Conservation (phyloP, 1,140 invertebrate species). For the honey bee (Apis mellifera) region Amel_HAv3.1 CM009943.2:6586001-6586500, state of each 20-base stretch:
- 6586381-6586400: not conserved
- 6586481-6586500: not conserved
- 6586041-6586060: too few species aligned
- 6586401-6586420: not conserved
- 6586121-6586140: constrained; percentile 32
- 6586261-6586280: constrained; percentile 26
- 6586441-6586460: not conserved
- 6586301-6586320: not conserved
- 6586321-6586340: not conserved
- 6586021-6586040: not conserved
- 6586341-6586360: not conserved
- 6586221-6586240: constrained; percentile 18
- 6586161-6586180: constrained; percentile 17
- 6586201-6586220: constrained; percentile 22
- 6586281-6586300: constrained; percentile 1
- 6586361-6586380: not conserved
- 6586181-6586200: constrained; percentile 45
- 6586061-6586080: not conserved
- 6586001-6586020: not conserved
- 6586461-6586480: not conserved
- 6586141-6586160: constrained; percentile 25
- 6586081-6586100: not conserved
- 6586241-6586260: constrained; percentile 34
- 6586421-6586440: too few species aligned
- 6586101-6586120: not conserved